Evolutionary conservation across 2,113 vertebrate species (phyloP), one percentile per base, ranked within the genome.

Genomic region (Phoxinus phoxinus): DNA sequence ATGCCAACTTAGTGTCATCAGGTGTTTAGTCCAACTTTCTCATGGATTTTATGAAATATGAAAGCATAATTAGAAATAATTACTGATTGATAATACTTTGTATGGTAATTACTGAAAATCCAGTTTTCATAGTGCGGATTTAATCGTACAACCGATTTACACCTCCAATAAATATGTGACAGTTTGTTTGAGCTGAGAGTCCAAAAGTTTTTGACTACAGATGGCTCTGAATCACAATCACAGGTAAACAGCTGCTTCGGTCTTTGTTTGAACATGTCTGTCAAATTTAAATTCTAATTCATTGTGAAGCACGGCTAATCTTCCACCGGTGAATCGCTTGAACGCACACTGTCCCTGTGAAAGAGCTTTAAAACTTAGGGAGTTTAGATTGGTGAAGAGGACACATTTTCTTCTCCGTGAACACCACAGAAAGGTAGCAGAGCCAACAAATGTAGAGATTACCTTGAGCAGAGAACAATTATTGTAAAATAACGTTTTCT

Each of bases 271-370:
- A 87, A 87, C 73, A 87, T 46, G 85, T 69, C 88, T 83, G 85
- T 89, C 88, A 87, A 85, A 69, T 85, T 85, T 87, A 87, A 87
- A 89, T 86, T 84, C 41, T 13, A 89, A 83, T 89, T 82, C 83
- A 81, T 85, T 87, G 85, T 89, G 73, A 85, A 69, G 85, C 78
- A 48, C 13, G 61, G 81, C 83, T 85, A 89, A 89, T 89, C 83
- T 89, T 87, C 56, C 25, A 58, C 48, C 72, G 0, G 61, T 77
- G 19, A 86, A 85, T 81, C 37, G 74, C 84, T 73, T 25, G 56
- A 83, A 44, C 80, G 9, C 77, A 56, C 87, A 65, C 73, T 65
- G 79, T 84, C 78, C 53, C 85, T 44, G 30, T 67, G 81, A 88
- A 80, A 85, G 84, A 85, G 82, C 17, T 75, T 86, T 84, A 81